Evolutionary conservation across 2,888 invertebrate species (phyloP).

Genomic region (Apoda limacodes): DNA sequence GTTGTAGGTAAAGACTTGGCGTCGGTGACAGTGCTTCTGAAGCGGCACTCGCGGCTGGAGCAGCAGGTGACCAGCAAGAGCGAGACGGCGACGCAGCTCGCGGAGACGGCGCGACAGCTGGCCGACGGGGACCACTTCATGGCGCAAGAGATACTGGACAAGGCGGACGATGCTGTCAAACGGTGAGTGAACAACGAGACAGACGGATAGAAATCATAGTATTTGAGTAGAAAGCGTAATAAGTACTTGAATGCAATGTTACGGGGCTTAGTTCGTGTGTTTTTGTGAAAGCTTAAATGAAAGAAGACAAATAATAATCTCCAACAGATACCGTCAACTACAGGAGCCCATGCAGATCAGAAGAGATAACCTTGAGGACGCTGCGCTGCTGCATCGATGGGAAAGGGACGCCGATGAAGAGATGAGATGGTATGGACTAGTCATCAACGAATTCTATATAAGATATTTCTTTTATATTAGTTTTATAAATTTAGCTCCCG

Average conservation of each 20-base stretch:
- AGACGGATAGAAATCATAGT: neutral
- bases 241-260: neutral
- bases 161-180: conserved; percentile 62
- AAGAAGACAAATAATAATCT: too few relatives aligned
- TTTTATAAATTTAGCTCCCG: too few relatives aligned
- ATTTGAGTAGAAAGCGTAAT: neutral
- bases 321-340: conserved; percentile 77
- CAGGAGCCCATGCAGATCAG: conserved; percentile 93
- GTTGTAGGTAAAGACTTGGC: conserved; percentile 85
- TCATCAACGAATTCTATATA: too few relatives aligned
- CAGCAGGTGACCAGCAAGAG: conserved; percentile 86
- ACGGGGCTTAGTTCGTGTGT: neutral
- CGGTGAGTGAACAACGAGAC: conserved; percentile 25
- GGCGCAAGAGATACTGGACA: conserved; percentile 84
- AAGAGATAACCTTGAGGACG: conserved; percentile 92
- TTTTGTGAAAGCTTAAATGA: too few relatives aligned
- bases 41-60: conserved; percentile 85
- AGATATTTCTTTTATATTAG: too few relatives aligned
- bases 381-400: conserved; percentile 88
- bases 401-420: conserved; percentile 94
- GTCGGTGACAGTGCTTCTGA: conserved; percentile 85
- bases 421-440: conserved; percentile 94
- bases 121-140: conserved; percentile 88
- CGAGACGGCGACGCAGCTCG: conserved; percentile 83
- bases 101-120: conserved; percentile 84